Evolutionary conservation across 2,113 vertebrate genomes (phyloP), one percentile per base, ranked within the genome.

Genomic region (Dromaius novaehollandiae): DNA sequence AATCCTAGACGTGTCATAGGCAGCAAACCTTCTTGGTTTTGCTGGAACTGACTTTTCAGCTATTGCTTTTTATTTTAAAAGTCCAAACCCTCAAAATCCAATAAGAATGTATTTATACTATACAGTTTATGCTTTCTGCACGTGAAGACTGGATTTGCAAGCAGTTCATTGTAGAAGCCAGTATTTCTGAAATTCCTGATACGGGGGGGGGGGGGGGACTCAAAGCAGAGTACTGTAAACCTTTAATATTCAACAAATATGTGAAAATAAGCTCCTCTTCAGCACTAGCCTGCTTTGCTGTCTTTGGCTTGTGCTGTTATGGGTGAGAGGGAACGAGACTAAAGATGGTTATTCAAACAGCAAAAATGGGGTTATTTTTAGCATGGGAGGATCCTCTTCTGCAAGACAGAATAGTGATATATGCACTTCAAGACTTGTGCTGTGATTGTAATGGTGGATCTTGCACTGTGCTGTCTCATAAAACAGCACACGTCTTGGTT

Each of bases 321-420:
- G 68, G 84, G 40, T 88, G 84, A 88, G 64, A 63, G 82, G 89
- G 93, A 93, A 50, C 81, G 60, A 74, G 91, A 30, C 0, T 2
- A 80, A 48, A 68, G 75, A 28, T 93, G 68, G 22, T 44, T 82
- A 73, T 7, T 77, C 70, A 86, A 1, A 0, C 74, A 63, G 81
- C 8, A 65, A 71, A 82, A 34, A 13, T 40, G 17, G 28, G 11
- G 53, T 36, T 91, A 63, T 92, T 89, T 96, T 97, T 89, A 95
- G 50, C 36, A 70, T 42, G 77, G 77, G 92, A 89, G 77, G 74
- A 79, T 92, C n/a, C 38, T 3, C 61, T 86, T 79, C 70, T 96
- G 81, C 82, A 83, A 60, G 34, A n/a, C 22, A 2, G 28, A 70
- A 17, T 13, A 80, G 36, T 56, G 86, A 84, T 78, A 42, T 6